Evolutionary conservation across 2,888 invertebrate species (phyloP).

Genomic region (Watsonalla binaria): DNA sequence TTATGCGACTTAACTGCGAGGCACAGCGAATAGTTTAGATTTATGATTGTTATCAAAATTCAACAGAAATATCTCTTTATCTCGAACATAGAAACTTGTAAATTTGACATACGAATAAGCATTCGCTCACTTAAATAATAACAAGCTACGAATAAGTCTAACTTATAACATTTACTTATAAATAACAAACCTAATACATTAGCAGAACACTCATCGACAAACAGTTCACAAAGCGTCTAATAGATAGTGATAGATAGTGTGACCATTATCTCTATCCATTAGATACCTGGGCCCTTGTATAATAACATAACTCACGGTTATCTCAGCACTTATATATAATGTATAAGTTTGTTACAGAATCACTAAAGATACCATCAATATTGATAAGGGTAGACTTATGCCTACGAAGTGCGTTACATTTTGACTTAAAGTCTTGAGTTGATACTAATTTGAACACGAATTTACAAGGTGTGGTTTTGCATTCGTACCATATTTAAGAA

Average conservation of each 20-base stretch:
- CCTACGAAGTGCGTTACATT: too few relatives aligned
- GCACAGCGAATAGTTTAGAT: too few relatives aligned
- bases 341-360: background rate
- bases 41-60: too few relatives aligned
- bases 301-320: background rate
- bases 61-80: too few relatives aligned
- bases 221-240: background rate
- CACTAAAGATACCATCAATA: background rate
- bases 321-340: background rate
- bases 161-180: background rate
- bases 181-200: background rate
- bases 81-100: background rate
- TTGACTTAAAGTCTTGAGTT: too few relatives aligned
- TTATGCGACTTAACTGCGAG: background rate
- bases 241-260: too few relatives aligned
- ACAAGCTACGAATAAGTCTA: background rate
- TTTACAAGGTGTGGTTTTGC: too few relatives aligned
- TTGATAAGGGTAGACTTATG: too few relatives aligned
- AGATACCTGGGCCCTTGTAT: background rate
- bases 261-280: background rate
- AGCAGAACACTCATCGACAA: too few relatives aligned
- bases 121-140: background rate
- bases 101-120: too few relatives aligned
- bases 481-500: too few relatives aligned
- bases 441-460: too few relatives aligned